phyloP scores from a whole-genome alignment of 2,888 invertebrate species.

The Leptopilina syphax region DNA sequence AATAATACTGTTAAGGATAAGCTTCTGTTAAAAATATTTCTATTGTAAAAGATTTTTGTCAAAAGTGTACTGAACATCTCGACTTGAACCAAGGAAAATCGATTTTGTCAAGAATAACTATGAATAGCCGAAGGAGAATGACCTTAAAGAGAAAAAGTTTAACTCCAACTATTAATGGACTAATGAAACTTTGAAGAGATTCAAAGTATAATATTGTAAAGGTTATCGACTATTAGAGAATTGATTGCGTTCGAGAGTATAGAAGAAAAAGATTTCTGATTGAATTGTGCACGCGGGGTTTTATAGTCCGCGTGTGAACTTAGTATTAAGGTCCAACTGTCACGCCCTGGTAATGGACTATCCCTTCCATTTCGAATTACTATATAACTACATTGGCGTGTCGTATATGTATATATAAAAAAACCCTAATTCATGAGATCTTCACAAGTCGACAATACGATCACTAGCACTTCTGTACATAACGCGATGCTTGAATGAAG shows the following conservation, averaged over 20 bases:
- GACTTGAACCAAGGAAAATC: no score
- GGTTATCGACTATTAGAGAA: constrained; percentile 3
- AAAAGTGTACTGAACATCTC: no score
- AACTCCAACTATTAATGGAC: no score
- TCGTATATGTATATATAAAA: constrained; percentile 16
- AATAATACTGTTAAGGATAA: no score
- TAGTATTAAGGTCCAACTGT: constrained; percentile 42
- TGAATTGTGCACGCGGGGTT: constrained; percentile 1
- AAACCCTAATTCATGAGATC: constrained; percentile 44
- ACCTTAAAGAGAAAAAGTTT: no score
- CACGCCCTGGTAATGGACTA: constrained; percentile 56
- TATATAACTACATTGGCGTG: constrained; percentile 32
- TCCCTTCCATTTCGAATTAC: constrained; percentile 44
- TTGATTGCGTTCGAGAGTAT: not conserved
- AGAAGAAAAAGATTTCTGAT: constrained; percentile 2
- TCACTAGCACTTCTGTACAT: no score
- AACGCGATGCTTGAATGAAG: constrained; percentile 45
- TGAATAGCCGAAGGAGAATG: no score
- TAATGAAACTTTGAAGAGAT: no score
- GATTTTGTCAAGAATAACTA: no score
- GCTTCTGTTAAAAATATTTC: no score
- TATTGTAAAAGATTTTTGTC: no score
- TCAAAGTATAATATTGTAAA: not conserved
- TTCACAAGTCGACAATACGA: constrained; percentile 43
- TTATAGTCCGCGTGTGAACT: constrained; percentile 12